These are phyloP conservation scores for Empidonax traillii DNA, from an alignment of 2,113 vertebrate species.

Conservation along the genomic window DNA sequence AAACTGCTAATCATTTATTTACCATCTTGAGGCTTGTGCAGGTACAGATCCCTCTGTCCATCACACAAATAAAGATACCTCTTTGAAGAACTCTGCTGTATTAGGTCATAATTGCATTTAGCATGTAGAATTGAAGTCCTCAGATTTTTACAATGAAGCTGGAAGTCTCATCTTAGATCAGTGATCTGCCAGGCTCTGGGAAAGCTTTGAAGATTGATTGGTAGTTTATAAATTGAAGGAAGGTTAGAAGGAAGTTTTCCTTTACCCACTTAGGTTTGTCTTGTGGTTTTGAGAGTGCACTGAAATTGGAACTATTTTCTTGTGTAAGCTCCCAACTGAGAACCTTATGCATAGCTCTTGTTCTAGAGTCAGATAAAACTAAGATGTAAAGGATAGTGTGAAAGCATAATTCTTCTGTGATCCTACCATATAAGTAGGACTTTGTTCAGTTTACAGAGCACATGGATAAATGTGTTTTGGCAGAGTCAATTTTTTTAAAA, in stretches of 20 bases:
- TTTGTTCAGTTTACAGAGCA: not conserved
- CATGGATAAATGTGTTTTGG: rapidly evolving
- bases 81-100: not conserved
- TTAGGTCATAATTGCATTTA: not conserved
- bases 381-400: not conserved
- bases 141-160: not conserved
- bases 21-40: not conserved
- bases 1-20: not conserved
- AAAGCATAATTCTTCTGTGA: not conserved
- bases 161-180: not conserved
- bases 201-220: not conserved
- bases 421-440: not conserved
- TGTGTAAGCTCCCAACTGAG: not conserved
- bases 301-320: not conserved
- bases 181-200: not conserved
- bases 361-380: not conserved
- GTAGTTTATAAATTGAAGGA: not conserved
- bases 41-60: not conserved
- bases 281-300: not conserved
- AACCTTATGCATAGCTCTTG: not conserved
- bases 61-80: not conserved
- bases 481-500: not conserved
- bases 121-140: not conserved
- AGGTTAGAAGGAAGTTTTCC: not conserved
- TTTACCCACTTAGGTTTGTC: not conserved